Base-by-base conservation (phyloP, 23 tunicate species). In the Phallusia fumigata region DNA sequence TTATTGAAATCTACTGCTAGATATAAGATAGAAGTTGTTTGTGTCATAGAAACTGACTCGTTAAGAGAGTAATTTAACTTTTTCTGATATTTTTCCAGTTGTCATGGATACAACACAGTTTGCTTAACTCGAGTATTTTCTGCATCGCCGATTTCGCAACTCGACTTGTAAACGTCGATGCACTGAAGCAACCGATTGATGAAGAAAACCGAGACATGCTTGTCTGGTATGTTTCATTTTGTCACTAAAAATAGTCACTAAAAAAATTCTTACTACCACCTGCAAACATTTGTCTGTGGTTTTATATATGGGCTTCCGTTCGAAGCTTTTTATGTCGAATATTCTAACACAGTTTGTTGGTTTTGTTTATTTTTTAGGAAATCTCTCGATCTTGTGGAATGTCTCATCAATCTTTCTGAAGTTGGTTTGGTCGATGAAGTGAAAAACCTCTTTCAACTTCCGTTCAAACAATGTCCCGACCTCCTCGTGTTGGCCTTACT, bases 141-240 rank as follows among this genome's bases (percentile, higher is more conserved):
- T 81, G 87, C 35, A 77, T 93, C 65, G 95, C 89, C 5, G 94
- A 89, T 35, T 78, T 75, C 40, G 45, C 65, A 3, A 78, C 85
- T 30, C 84, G 86, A 19, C 74, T 64, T 15, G 83, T 53, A 0
- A 87, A 82, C 52, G 73, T 89, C 21, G 90, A 85, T 19, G 74
- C 74, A 0, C 82, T 93, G 32, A 93, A 93, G 49, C 93, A 89
- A 79, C 98, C 94, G 21, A 74, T 89, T 65, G 98, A 93, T 79
- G 98, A 89, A 21, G 94, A 80, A 32, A 80, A 83, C 52, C 58
- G 45, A 32, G 76, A 81, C 8, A 31, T 81, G 11, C 16, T 81
- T 15, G 18, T 26, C 18, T 81, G 84, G 84, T 81, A 64, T n/a
- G n/a, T n/a, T n/a, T n/a, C n/a, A n/a, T n/a, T n/a, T n/a, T n/a